A percentile compares a stretch with the other conserved stretches of the same genome.
These are phyloP conservation scores for Melanophora roralis DNA, from an alignment of 2,888 invertebrate species.

Conservation along the genomic window DNA sequence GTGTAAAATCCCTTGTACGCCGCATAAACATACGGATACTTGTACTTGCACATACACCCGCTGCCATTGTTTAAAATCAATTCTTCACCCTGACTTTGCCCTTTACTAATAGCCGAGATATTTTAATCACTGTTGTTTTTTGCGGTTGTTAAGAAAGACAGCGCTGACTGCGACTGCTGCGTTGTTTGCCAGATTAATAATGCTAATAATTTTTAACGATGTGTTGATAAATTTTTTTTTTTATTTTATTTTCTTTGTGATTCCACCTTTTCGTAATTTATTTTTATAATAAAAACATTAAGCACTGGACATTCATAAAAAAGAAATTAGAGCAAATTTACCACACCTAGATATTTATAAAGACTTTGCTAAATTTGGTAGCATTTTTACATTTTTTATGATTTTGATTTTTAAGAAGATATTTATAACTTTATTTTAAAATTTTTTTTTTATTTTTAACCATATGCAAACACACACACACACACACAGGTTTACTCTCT, in stretches of 20 bases:
- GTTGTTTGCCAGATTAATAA: not conserved
- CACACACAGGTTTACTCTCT: not conserved
- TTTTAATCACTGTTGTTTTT: not conserved
- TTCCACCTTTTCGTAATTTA: not conserved
- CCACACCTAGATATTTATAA: conserved; percentile 28
- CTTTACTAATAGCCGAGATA: not conserved
- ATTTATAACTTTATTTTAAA: not conserved
- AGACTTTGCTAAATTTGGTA: not conserved
- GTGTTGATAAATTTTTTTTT: not conserved
- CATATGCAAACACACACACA: not conserved
- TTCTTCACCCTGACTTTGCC: not conserved
- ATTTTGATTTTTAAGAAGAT: too few species aligned
- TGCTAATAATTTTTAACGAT: not conserved
- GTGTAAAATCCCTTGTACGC: conserved; percentile 79
- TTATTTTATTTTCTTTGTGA: not conserved
- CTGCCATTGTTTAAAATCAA: conserved; percentile 78
- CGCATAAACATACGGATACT: conserved; percentile 81
- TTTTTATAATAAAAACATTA: not conserved
- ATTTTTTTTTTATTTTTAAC: not conserved
- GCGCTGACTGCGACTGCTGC: not conserved
- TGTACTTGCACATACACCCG: conserved; percentile 80
- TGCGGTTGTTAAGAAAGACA: not conserved
- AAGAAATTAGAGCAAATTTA: not conserved
- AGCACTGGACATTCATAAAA: not conserved
- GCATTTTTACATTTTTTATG: too few species aligned